Base-by-base conservation (phyloP, 2,797 vertebrate species). In the Furcifer pardalis region DNA sequence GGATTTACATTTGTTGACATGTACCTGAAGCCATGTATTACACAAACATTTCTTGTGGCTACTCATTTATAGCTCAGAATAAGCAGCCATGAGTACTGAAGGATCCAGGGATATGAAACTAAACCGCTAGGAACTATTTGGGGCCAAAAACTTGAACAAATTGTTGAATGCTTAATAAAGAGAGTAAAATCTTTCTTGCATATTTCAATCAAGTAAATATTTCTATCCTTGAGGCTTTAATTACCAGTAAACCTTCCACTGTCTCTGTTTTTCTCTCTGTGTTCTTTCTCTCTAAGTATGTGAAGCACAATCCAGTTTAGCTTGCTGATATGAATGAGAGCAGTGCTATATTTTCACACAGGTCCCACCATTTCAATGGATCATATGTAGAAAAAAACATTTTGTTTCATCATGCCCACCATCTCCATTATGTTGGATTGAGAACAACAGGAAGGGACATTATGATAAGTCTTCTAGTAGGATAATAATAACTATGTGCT, bases 381-480 rank as follows among this genome's bases (percentile, higher is more conserved):
- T 42, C 27, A 40, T 19, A 9, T 25, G 49, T 5, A 40, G 5
- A 25, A 60, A n/a, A n/a, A 9, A 30, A 30, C 23, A 32, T 21
- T 27, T 19, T 62, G 56, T 40, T 73, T 56, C 40, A 46, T 62
- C 44, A 21, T 35, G 19, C 17, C 13, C 49, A 44, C 12, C 37
- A 37, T 52, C 8, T n/a, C 7, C 40, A n/a, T 21, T 75, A 49
- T 66, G n/a, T 79, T 79, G 44, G 2, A 35, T 68, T 68, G 13
- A 60, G 6, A 37, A 65, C n/a, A 80, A 83, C 91, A 88, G 91
- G 84, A 92, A 88, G 12, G 49, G 89, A 85, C 86, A 93, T 90
- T 89, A 80, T 86, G 86, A 87, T n/a, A n/a, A n/a, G n/a, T n/a
- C n/a, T n/a, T n/a, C n/a, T n/a, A n/a, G n/a, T n/a, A n/a, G n/a